Percentiles rank a stretch among this genome's conserved stretches.
phyloP scores from a whole-genome alignment of 2,888 invertebrate species.

The Silvanus unidentatus region DNA sequence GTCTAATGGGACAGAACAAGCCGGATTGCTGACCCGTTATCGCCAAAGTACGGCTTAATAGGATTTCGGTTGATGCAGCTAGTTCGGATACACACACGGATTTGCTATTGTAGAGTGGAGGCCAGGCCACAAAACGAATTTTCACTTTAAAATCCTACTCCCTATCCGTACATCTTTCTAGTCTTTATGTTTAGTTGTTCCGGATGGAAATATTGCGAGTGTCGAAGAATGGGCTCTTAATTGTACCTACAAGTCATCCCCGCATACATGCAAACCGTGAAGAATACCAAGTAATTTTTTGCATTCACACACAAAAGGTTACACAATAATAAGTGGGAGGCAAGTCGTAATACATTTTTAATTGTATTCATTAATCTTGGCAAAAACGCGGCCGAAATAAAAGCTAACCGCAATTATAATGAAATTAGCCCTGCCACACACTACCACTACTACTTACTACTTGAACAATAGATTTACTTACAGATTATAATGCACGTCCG shows the following conservation, averaged over 20 bases:
- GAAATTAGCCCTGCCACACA: conserved; percentile 22
- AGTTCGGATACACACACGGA: conserved; percentile 34
- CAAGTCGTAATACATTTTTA: conserved; percentile 25
- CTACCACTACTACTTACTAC: neutral
- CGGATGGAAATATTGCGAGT: neutral
- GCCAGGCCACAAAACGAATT: conserved; percentile 36
- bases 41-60: conserved; percentile 37
- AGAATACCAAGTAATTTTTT: no score
- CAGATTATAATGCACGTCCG: conserved; percentile 98
- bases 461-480: conserved; percentile 56
- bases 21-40: conserved; percentile 42
- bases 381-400: conserved; percentile 10
- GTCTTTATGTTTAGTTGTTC: neutral
- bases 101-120: conserved; percentile 26
- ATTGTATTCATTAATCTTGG: conserved; percentile 27
- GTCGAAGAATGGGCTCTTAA: no score
- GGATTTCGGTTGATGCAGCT: no score
- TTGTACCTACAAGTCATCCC: no score
- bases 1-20: conserved; percentile 39
- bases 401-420: conserved; percentile 23
- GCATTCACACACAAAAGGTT: conserved; percentile 6
- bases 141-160: conserved; percentile 33
- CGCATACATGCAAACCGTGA: no score
- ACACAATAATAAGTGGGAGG: neutral
- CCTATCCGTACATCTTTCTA: neutral